A percentile compares a stretch with the other conserved stretches of the same genome.
phyloP scores from a whole-genome alignment of 1,140 invertebrate species.

The Stegodyphus mimosarum region DNA sequence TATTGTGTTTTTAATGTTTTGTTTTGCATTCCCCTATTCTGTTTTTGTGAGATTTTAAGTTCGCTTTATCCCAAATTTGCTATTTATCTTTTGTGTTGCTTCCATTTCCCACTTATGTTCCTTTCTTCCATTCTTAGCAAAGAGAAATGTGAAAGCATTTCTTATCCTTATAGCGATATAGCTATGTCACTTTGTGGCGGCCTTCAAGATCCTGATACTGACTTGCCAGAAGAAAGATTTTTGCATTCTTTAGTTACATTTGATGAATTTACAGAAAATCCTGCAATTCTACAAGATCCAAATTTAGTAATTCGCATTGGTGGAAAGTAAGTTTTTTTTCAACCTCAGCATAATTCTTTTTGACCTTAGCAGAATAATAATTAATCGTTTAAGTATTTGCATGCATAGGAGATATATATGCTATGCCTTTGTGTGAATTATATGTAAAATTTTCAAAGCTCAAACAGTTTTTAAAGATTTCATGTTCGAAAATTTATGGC shows the following conservation, averaged over 20 bases:
- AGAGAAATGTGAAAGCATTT: slow-evolving; percentile 62
- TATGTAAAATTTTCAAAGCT: too few relatives aligned
- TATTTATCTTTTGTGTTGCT: not conserved
- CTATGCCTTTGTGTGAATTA: too few relatives aligned
- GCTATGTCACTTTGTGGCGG: slow-evolving; percentile 85
- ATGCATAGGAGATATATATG: too few relatives aligned
- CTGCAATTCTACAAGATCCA: slow-evolving; percentile 82
- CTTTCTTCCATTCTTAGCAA: slow-evolving; percentile 64
- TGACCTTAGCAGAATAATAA: not conserved
- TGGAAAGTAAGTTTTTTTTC: slow-evolving; percentile 75
- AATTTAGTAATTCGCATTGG: slow-evolving; percentile 89
- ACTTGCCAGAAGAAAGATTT: slow-evolving; percentile 76
- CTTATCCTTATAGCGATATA: slow-evolving; percentile 72
- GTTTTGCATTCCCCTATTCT: not conserved
- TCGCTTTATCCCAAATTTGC: not conserved
- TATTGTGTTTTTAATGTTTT: not conserved
- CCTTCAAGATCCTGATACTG: slow-evolving; percentile 71
- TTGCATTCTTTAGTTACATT: slow-evolving; percentile 81
- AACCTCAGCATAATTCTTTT: slow-evolving; percentile 65
- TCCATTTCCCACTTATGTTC: slow-evolving; percentile 6
- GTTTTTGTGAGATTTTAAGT: not conserved
- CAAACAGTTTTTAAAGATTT: too few relatives aligned
- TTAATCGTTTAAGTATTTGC: too few relatives aligned
- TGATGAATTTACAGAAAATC: slow-evolving; percentile 84
- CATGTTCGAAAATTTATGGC: too few relatives aligned